Evolutionary conservation across 2,888 invertebrate genomes (phyloP), one percentile per base, ranked within the genome.

Genomic region (Pachycephus smyrnensis): DNA sequence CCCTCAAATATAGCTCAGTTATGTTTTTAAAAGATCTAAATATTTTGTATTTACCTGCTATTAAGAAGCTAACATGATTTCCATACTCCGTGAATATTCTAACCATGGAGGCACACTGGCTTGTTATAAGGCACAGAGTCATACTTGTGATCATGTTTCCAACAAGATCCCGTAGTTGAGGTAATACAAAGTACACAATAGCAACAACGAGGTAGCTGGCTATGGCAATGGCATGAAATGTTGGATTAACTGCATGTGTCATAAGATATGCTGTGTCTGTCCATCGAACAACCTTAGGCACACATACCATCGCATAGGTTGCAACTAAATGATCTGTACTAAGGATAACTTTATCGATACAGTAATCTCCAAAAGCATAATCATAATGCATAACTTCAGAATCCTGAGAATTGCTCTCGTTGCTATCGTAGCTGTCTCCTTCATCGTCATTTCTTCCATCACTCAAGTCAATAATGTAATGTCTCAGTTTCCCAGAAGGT

Each of bases 111-210:
- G 97, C 96, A 11, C 95, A 94, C 91, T 97, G 96, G 84, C 95
- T 95, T 9, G 95, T 92, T 86, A 97, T 95, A 83, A 97, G 92
- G 87, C 97, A 97, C 73, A 97, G 89, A 79, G 95, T 95, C 88
- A 97, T 95, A 74, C 96, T 97, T 1, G 97, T 96, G 80, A 97
- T 94, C 82, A 97, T 97, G 89, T 97, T 97, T 3, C 97, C 97
- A 68, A 96, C 95, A 75, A 97, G 93, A 92, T 97, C 97, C 88
- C 96, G 92, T 78, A 97, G 92, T 76, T 97, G 96, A 23, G 97
- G 97, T 88, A 97, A 92, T 69, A 97, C 94, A 91, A 97, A 97
- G 89, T 97, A 97, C 81, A 97, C 94, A 73, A 97, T 94, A 9
- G 97, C 96, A 68, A 96, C 94, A 23, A 95, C 89, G 76, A 97